Base-by-base conservation (phyloP, 2,888 invertebrate genomes). In the Phorcus lineatus region DNA sequence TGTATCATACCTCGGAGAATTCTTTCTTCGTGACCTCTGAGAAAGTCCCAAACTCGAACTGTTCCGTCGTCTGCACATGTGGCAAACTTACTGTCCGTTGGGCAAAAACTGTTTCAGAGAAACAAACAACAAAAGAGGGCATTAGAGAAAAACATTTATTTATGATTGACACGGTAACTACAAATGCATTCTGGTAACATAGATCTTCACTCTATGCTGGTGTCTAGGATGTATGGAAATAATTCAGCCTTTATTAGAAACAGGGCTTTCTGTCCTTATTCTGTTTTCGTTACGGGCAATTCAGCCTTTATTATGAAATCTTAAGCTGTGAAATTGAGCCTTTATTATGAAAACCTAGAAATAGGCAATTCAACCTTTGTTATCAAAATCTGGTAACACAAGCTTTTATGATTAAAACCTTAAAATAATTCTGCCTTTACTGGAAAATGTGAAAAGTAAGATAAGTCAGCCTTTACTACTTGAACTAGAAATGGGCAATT, bases 21-120 rank as follows among this genome's bases (percentile, higher is more conserved):
- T 92, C 96, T 95, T 94, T 99, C 99, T 95, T 99, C 99, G 92
- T 97, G 96, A 87, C 94, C 94, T 81, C 97, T 96, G 93, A 97
- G 96, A 94, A 99, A 99, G 94, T 99, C 99, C 97, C 99, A 99
- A 91, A 99, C 97, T 91, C 99, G 95, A 84, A 99, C 95, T 22
- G 99, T 99, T 87, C 99, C 99, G 94, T 99, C 99, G 94, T 99
- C 99, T 82, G 99, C 99, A 95, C 99, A 99, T 81, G 99, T 98
- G 40, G 98, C 99, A 95, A 99, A 97, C 95, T 99, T 99, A 92
- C 96, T 96, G 95, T 99, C 99, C 93, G 97, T 97, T 79, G 99
- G 99, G 95, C 99, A 98, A 95, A 99, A 99, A 95, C 99, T 99
- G 94, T 86, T 70, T 47, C 78, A 84, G 86, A 87, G 88, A 85